Evolutionary conservation across 2,113 vertebrate species (phyloP).

Genomic region (Erythrocercus mccallii): DNA sequence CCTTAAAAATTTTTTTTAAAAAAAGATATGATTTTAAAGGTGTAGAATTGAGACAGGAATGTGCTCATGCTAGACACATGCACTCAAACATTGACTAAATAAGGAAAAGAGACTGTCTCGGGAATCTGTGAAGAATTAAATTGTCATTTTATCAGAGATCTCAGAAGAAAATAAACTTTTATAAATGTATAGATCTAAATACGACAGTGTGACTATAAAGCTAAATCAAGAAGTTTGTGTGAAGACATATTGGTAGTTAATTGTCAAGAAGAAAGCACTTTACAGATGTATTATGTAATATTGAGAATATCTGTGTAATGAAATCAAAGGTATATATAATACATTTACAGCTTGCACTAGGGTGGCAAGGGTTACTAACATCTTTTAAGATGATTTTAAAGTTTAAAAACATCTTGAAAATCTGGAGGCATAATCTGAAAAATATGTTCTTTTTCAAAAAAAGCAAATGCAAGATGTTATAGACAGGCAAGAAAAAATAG

Average conservation of each 20-base stretch:
- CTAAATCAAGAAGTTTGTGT: not conserved
- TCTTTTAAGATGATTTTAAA: not conserved
- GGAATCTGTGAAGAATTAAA: not conserved
- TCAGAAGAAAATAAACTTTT: not conserved
- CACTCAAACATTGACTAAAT: not conserved
- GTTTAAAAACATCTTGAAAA: not conserved
- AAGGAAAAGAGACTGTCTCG: not conserved
- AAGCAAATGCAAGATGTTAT: not conserved
- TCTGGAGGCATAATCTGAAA: not conserved
- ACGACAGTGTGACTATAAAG: not conserved
- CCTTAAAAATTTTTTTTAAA: accelerated
- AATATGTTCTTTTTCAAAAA: not conserved
- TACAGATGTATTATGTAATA: not conserved
- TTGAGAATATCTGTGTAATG: accelerated
- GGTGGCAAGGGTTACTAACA: not conserved
- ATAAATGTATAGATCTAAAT: not conserved
- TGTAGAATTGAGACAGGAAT: not conserved
- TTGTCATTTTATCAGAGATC: not conserved
- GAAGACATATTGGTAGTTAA: not conserved
- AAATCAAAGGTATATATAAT: not conserved
- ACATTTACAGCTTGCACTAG: not conserved
- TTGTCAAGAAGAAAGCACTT: not conserved
- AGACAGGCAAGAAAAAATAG: not conserved
- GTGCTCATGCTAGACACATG: not conserved
- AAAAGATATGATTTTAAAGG: not conserved